Percentiles rank a stretch among this genome's conserved stretches.
Evolutionary conservation across 2,797 vertebrate genomes (phyloP).

Genomic region (Sebastes aleutianus): DNA sequence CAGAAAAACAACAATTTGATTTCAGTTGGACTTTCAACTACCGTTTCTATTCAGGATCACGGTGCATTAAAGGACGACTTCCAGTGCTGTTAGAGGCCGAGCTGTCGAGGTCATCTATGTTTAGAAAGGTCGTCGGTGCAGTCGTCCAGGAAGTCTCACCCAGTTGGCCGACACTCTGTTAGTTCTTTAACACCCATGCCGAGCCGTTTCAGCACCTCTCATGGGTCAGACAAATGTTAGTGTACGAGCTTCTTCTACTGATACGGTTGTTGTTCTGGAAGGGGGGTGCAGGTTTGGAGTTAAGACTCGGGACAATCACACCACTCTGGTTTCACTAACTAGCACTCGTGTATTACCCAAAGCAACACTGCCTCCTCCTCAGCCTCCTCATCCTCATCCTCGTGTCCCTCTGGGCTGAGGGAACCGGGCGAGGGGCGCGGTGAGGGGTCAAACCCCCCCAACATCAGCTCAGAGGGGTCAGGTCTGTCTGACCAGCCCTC

Average conservation of each 20-base stretch:
- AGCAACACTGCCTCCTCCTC: slow-evolving; percentile 78
- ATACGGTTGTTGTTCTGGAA: not conserved
- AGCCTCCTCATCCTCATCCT: slow-evolving; percentile 64
- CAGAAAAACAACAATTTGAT: not conserved
- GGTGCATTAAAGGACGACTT: slow-evolving; percentile 13
- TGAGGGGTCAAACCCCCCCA: slow-evolving; percentile 34
- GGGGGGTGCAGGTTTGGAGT: slow-evolving; percentile 15
- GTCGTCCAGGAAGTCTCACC: slow-evolving; percentile 22
- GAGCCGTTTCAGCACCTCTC: not conserved
- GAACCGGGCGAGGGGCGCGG: slow-evolving; percentile 33
- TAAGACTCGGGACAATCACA: slow-evolving; percentile 45
- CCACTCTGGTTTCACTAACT: slow-evolving; percentile 32
- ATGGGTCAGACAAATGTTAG: slow-evolving; percentile 12
- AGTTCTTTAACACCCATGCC: slow-evolving; percentile 45
- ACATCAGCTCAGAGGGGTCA: slow-evolving; percentile 40
- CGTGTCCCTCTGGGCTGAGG: slow-evolving; percentile 41
- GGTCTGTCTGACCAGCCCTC: slow-evolving; percentile 51
- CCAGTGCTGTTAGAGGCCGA: slow-evolving; percentile 37
- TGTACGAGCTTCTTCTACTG: not conserved
- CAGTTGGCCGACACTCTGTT: slow-evolving; percentile 42
- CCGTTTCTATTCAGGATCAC: not conserved
- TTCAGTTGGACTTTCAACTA: slow-evolving; percentile 30
- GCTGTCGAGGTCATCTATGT: slow-evolving; percentile 39
- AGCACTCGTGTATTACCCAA: slow-evolving; percentile 76
- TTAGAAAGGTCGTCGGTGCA: slow-evolving; percentile 36